Evolutionary conservation across 1,140 invertebrate genomes (phyloP).

Genomic region (Dinoponera quadriceps): DNA sequence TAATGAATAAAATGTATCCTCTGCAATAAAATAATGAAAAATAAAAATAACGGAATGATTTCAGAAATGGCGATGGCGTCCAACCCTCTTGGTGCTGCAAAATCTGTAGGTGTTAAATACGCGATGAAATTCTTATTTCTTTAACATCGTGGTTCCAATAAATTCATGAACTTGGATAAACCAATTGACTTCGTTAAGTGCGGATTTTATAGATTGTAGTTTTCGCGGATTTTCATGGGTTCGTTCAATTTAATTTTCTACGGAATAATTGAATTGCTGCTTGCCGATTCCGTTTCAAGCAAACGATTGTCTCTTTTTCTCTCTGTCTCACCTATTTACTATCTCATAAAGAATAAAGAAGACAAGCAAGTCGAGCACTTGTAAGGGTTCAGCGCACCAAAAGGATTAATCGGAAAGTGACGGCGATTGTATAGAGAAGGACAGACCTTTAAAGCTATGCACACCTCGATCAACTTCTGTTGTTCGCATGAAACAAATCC

Average conservation of each 20-base stretch:
- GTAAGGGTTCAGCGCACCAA: constrained; percentile 56
- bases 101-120: neutral
- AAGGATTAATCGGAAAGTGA: constrained; percentile 65
- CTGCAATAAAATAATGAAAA: constrained; percentile 14
- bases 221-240: neutral
- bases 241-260: constrained; percentile 19
- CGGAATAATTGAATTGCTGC: neutral
- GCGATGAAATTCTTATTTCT: constrained; percentile 17
- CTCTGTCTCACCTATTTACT: constrained; percentile 28
- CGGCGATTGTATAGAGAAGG: constrained; percentile 80
- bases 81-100: constrained; percentile 43
- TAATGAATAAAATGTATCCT: constrained; percentile 49
- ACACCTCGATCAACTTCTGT: constrained; percentile 96
- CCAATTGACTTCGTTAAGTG: neutral
- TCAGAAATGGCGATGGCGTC: constrained; percentile 1
- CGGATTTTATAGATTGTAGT: neutral
- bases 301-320: neutral
- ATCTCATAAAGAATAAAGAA: constrained; percentile 30
- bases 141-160: neutral
- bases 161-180: neutral
- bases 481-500: constrained; percentile 87
- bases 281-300: constrained; percentile 2
- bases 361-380: constrained; percentile 48
- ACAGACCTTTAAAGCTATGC: constrained; percentile 96
- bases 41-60: neutral